Percentiles rank a stretch among this genome's conserved stretches.
phyloP scores from a whole-genome alignment of 2,797 vertebrate genomes.

The Myoxocephalus aenaeus region DNA sequence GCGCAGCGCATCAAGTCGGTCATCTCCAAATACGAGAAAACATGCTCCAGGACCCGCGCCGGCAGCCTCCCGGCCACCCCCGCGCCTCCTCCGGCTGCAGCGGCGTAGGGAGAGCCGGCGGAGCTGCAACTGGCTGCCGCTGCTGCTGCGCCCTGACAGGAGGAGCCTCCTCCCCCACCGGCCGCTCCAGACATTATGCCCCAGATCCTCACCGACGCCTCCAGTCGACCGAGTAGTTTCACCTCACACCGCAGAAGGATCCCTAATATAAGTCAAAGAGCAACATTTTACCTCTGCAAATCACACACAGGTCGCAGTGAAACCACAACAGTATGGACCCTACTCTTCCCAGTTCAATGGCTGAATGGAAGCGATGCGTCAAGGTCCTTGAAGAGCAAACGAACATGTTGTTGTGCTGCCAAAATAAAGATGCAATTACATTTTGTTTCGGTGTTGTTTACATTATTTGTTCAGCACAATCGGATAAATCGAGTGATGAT shows the following conservation, averaged over 20 bases:
- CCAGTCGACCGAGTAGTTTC: conserved; percentile 39
- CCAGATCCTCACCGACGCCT: conserved; percentile 53
- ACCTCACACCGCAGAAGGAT: conserved; percentile 35
- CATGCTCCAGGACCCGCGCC: conserved; percentile 92
- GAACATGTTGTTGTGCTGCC: accelerated
- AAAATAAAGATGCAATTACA: accelerated
- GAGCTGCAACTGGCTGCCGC: conserved; percentile 80
- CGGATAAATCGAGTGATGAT: accelerated
- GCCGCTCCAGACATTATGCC: conserved; percentile 82
- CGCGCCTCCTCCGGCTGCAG: conserved; percentile 66
- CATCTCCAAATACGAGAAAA: conserved; percentile 95
- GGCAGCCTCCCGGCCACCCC: conserved; percentile 89
- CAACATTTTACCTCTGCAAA: conserved; percentile 51
- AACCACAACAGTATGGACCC: conserved; percentile 66
- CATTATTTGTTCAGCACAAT: accelerated
- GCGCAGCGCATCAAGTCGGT: conserved; percentile 90
- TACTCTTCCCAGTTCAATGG: conserved; percentile 70
- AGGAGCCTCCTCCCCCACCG: conserved; percentile 82
- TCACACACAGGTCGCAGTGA: conserved; percentile 26
- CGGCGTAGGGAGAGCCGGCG: conserved; percentile 74
- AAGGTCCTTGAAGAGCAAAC: conserved; percentile 73
- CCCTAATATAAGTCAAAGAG: conserved; percentile 33
- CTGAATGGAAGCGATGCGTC: conserved; percentile 78
- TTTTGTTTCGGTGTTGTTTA: accelerated
- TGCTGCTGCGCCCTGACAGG: conserved; percentile 80